These are phyloP conservation scores for Salvelinus sp. DNA, from an alignment of 2,113 vertebrate genomes.

Conservation along the genomic window DNA sequence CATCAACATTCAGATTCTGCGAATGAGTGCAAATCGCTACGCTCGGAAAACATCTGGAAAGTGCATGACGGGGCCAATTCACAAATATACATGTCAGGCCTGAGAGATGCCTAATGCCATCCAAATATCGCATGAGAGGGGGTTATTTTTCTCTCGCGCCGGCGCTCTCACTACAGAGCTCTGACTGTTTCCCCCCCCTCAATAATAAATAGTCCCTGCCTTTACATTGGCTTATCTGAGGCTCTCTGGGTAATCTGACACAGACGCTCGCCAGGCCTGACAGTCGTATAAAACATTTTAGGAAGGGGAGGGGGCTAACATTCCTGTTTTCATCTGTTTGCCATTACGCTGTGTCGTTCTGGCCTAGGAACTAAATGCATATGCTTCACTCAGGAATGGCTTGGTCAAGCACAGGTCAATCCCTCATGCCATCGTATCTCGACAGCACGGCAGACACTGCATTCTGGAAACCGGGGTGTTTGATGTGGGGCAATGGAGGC, in stretches of 20 bases:
- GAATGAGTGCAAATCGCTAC: constrained; percentile 7
- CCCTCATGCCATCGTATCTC: constrained; percentile 30
- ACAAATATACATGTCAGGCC: constrained; percentile 4
- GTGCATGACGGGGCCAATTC: constrained; percentile 7
- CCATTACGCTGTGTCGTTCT: constrained; percentile 58
- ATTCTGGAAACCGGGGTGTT: constrained; percentile 21
- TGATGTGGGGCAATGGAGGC: constrained; percentile 20
- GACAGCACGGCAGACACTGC: constrained; percentile 5
- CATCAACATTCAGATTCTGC: neutral
- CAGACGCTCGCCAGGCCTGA: constrained; percentile 47
- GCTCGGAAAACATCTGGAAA: constrained; percentile 15
- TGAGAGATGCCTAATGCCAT: constrained; percentile 8
- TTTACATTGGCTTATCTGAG: constrained; percentile 64
- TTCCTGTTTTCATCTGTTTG: constrained; percentile 62
- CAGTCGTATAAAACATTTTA: constrained; percentile 32
- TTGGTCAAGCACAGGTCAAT: constrained; percentile 55
- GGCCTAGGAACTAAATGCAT: constrained; percentile 48
- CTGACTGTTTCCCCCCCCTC: constrained; percentile 20
- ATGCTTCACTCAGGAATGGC: constrained; percentile 54
- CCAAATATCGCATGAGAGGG: constrained; percentile 46
- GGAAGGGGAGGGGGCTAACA: constrained; percentile 21
- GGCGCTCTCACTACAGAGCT: constrained; percentile 6
- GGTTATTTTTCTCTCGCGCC: constrained; percentile 40
- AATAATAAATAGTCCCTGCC: constrained; percentile 59
- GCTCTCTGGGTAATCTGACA: constrained; percentile 57